These are phyloP conservation scores for Drosophila yakuba DNA, from an alignment of 1,140 invertebrate species.

Conservation along the genomic window DNA sequence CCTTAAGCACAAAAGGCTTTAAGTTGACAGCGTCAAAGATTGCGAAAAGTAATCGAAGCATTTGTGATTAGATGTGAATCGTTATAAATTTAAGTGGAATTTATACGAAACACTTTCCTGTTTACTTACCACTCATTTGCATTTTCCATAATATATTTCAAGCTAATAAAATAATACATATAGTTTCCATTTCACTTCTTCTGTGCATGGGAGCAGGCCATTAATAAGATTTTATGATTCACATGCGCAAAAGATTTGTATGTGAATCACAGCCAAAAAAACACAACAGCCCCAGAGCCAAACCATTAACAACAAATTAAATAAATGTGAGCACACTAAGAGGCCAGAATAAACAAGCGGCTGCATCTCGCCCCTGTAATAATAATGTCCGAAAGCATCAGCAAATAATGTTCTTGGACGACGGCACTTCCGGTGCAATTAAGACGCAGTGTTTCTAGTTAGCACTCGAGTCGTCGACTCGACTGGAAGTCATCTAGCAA, in stretches of 20 bases:
- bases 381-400: slow-evolving; percentile 31
- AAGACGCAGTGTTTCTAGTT: slow-evolving; percentile 46
- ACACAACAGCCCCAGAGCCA: slow-evolving; percentile 16
- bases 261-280: slow-evolving; percentile 37
- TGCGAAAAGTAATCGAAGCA: slow-evolving; percentile 38
- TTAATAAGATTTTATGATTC: slow-evolving; percentile 44
- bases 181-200: background rate
- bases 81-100: no score
- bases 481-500: slow-evolving; percentile 52
- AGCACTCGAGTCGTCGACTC: slow-evolving; percentile 14
- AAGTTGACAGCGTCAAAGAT: slow-evolving; percentile 60
- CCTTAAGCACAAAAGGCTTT: slow-evolving; percentile 30
- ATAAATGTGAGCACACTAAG: slow-evolving; percentile 58
- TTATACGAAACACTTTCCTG: no score
- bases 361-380: slow-evolving; percentile 28
- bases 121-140: no score
- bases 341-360: slow-evolving; percentile 36
- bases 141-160: no score
- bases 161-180: no score
- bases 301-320: slow-evolving; percentile 62
- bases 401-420: slow-evolving; percentile 54
- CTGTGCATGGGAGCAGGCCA: slow-evolving; percentile 13
- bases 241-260: slow-evolving; percentile 54
- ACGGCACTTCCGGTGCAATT: slow-evolving; percentile 77
- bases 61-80: background rate